These are phyloP conservation scores for Stictonetta naevosa DNA, from an alignment of 2,113 vertebrate species.

Conservation along the genomic window DNA sequence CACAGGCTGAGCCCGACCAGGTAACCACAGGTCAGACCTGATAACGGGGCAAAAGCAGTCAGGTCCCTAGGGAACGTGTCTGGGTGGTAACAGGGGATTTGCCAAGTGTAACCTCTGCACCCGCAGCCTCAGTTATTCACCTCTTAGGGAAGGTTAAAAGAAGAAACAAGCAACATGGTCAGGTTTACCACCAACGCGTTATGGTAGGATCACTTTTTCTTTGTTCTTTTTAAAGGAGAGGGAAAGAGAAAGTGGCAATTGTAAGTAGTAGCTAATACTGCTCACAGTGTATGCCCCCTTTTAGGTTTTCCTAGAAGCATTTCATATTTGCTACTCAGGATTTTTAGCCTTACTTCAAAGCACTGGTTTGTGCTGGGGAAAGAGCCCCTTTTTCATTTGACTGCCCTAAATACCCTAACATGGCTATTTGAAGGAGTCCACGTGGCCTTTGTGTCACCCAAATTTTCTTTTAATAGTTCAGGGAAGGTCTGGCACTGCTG, in stretches of 20 bases:
- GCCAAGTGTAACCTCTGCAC: too few relatives aligned
- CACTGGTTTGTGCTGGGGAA: not conserved
- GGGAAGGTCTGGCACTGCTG: not conserved
- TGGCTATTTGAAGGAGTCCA: not conserved
- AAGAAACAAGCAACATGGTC: too few relatives aligned
- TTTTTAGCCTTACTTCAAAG: not conserved
- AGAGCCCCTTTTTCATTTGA: not conserved
- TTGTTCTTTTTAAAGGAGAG: not conserved
- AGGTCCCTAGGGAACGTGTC: not conserved
- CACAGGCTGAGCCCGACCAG: accelerated
- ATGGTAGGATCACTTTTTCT: not conserved
- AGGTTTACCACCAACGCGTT: accelerated
- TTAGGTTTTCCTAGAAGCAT: not conserved
- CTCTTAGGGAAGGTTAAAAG: not conserved
- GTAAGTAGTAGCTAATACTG: not conserved
- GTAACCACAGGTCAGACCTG: too few relatives aligned
- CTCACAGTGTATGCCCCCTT: not conserved
- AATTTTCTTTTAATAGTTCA: not conserved
- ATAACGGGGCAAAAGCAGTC: not conserved
- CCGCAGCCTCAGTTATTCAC: not conserved
- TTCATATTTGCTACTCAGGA: not conserved
- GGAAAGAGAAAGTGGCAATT: not conserved
- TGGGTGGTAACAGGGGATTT: not conserved
- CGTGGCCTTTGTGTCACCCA: not conserved
- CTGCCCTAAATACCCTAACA: not conserved